Conservation (phyloP, 2,113 vertebrate species). For the Symphodus melops region DNA sequence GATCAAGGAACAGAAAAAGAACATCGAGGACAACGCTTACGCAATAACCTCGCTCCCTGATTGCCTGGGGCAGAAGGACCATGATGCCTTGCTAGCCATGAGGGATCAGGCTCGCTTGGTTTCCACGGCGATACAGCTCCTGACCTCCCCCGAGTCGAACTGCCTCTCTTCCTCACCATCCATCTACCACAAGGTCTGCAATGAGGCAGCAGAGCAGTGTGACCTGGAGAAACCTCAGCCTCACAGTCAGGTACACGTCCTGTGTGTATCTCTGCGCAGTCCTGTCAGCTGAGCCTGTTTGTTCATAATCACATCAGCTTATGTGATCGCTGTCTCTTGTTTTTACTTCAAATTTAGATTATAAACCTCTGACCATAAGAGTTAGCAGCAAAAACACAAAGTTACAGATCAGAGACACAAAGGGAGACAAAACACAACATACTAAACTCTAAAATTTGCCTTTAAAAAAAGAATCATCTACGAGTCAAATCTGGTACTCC, state of each 20-base stretch:
- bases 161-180: slow-evolving; percentile 84
- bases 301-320: no score
- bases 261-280: background rate
- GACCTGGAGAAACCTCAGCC: slow-evolving; percentile 84
- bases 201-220: slow-evolving; percentile 84
- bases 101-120: slow-evolving; percentile 91
- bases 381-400: no score
- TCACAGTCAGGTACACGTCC: slow-evolving; percentile 58
- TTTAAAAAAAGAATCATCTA: no score
- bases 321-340: no score
- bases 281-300: no score
- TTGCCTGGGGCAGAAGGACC: slow-evolving; percentile 86
- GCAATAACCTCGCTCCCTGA: slow-evolving; percentile 33
- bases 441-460: no score
- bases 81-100: slow-evolving; percentile 87
- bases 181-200: slow-evolving; percentile 87
- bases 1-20: slow-evolving; percentile 73
- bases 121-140: slow-evolving; percentile 92
- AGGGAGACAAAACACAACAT: no score
- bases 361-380: no score
- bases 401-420: no score
- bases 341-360: no score
- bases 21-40: slow-evolving; percentile 63
- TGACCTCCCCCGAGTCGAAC: slow-evolving; percentile 90
- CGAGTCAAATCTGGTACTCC: no score